A percentile compares a stretch with the other conserved stretches of the same genome.
Evolutionary conservation across 35 echinoderm and acorn worm genomes (phyloP).

Genomic region (Chiridota heheva): DNA sequence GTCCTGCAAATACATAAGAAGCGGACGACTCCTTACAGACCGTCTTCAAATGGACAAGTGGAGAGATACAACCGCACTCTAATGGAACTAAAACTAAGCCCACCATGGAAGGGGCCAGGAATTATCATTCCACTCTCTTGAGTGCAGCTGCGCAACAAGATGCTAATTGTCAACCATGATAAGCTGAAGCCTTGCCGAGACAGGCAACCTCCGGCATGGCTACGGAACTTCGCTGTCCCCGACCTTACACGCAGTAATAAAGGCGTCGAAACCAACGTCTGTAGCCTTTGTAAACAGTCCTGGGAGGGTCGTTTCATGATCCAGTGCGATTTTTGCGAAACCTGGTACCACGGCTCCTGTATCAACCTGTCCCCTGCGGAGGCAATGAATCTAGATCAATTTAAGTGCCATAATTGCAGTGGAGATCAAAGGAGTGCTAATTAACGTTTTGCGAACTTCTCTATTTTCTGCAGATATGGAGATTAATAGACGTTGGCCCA

Average conservation of each 20-base stretch:
- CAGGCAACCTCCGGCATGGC: no score
- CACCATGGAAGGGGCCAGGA: not conserved
- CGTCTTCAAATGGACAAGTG: constrained; percentile 58
- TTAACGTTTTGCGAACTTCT: not conserved
- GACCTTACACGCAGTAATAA: not conserved
- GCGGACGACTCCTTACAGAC: constrained; percentile 48
- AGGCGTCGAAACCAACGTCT: not conserved
- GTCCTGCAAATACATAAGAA: constrained; percentile 50
- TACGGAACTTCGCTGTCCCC: no score
- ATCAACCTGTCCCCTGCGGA: constrained; percentile 30
- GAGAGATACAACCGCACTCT: constrained; percentile 48
- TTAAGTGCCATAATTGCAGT: constrained; percentile 29
- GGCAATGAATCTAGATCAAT: constrained; percentile 28
- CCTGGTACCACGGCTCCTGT: constrained; percentile 42
- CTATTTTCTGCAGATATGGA: not conserved
- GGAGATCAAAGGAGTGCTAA: not conserved
- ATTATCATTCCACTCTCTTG: no score
- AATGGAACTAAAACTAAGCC: constrained; percentile 32
- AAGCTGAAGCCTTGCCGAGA: no score
- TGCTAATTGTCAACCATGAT: no score
- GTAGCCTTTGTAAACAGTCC: constrained; percentile 40
- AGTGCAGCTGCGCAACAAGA: no score
- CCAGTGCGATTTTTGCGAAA: constrained; percentile 38
- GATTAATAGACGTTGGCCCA: not conserved
- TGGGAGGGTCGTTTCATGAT: constrained; percentile 43